Evolutionary conservation across 2,888 invertebrate genomes (phyloP), one percentile per base, ranked within the genome.

Genomic region (Lithophane leautieri): DNA sequence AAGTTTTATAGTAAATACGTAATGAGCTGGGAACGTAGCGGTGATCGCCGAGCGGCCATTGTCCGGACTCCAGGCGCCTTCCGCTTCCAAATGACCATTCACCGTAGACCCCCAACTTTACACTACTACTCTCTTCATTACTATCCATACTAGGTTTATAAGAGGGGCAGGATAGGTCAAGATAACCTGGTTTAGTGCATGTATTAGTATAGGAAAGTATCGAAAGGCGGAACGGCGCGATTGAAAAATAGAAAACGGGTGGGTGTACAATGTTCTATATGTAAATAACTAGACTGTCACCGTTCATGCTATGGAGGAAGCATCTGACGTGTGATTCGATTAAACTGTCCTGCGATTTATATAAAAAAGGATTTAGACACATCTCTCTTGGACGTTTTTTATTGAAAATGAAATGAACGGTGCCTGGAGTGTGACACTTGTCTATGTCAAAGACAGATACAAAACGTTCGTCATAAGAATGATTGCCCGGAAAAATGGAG

Each of bases 161-260:
- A 87, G 89, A 86, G 91, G 87, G 92, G 89, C 79, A 88, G 81
- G 88, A 90, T 47, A 86, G 94, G 40, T 86, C 94, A 76, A 58
- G 56, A 79, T 86, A 88, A 60, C 78, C 83, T 93, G 93, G 95
- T 89, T 86, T 74, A 84, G 83, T 88, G 84, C 87, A 90, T 91
- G 89, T 92, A 91, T 93, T 94, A 92, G 92, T 94, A 91, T 93
- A 95, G 92, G 94, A 95, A 95, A 95, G 94, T 95, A 95, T 94
- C 92, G 95, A 96, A 95, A 95, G 94, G 95, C 94, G 95, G 95
- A 96, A 95, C 93, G 94, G 86, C 89, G 89, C 91, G 94, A 94
- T 95, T 95, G 95, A 95, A 95, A 96, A 96, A 94, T 95, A 94
- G 94, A 95, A 95, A 96, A 93, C 92, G 92, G 92, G 91, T 92